Evolutionary conservation across 2,113 vertebrate species (phyloP), one percentile per base, ranked within the genome.

Genomic region (Chrysemys picta): DNA sequence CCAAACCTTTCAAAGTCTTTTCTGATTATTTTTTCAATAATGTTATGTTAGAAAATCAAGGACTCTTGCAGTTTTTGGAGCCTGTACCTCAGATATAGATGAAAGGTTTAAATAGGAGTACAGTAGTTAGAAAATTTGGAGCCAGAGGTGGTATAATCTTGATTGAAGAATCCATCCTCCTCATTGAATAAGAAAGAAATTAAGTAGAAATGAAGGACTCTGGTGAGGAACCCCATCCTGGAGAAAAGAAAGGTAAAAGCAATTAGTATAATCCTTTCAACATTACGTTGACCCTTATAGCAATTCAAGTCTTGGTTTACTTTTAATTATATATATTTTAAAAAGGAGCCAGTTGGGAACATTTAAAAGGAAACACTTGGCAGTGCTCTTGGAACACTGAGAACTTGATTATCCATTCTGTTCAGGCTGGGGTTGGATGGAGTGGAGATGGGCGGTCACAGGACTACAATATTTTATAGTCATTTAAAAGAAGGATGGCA

Each of bases 21-120:
- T 52, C 29, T 90, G 76, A 93, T 90, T 21, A 97, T 72, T 69
- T 95, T 95, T 94, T 94, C 56, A 27, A 96, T 95, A 3, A 12
- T 0, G 1, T 97, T 97, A 22, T 96, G 93, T 65, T 95, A 97
- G 89, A 97, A 95, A 95, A 59, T 95, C 89, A 89, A 96, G 94
- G 87, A 12, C 49, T 90, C 38, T 87, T 35, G 96, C 96, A 0
- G 5, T 19, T 80, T 80, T 94, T 16, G 94, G 96, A 90, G 91
- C 96, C 38, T n/a, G 88, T 81, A 93, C 94, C 89, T 97, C 95
- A 84, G 89, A 29, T 72, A 96, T 4, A 53, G 92, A 97, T 62
- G 95, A 96, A 38, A 95, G 91, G 21, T 96, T 97, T 88, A 85
- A 87, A 49, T 92, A 94, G n/a, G 95, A 97, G 75, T 50, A 50